Conservation (phyloP, 2,797 vertebrate species). For the Denticeps clupeoides region DNA sequence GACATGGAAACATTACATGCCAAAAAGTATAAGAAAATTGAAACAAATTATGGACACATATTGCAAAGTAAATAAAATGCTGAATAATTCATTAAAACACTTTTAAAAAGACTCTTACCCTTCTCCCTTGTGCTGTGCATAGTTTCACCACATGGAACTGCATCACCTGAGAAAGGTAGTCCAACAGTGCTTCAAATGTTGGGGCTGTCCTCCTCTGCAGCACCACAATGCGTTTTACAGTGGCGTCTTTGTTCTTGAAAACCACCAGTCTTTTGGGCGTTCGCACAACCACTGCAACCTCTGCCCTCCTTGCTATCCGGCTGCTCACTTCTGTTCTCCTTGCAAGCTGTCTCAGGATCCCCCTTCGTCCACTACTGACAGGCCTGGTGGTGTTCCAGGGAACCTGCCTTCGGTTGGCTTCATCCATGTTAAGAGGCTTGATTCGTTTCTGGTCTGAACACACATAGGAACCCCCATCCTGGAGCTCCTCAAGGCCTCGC, state of each 20-base stretch:
- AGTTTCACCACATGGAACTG: slow-evolving; percentile 78
- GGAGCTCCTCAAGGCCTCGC: slow-evolving; percentile 71
- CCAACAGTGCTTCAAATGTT: slow-evolving; percentile 77
- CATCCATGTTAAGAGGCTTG: slow-evolving; percentile 78
- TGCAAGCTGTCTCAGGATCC: slow-evolving; percentile 21
- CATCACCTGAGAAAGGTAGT: slow-evolving; percentile 75
- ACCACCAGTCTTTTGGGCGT: slow-evolving; percentile 72
- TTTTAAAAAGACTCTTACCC: slow-evolving; percentile 59
- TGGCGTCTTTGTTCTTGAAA: slow-evolving; percentile 77
- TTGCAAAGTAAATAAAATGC: too few relatives aligned
- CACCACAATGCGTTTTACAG: slow-evolving; percentile 52
- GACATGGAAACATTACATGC: too few relatives aligned
- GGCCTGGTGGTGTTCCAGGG: slow-evolving; percentile 77
- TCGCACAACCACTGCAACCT: slow-evolving; percentile 40
- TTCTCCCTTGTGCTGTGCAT: slow-evolving; percentile 76
- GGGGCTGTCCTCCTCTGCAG: slow-evolving; percentile 72
- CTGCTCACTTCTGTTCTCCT: slow-evolving; percentile 32
- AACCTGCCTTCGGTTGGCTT: slow-evolving; percentile 61
- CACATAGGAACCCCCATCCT: slow-evolving; percentile 84
- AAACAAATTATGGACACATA: too few relatives aligned
- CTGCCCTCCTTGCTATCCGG: slow-evolving; percentile 34
- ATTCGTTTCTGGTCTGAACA: slow-evolving; percentile 81
- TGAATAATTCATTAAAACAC: too few relatives aligned
- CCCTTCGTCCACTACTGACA: slow-evolving; percentile 28
- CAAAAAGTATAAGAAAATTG: too few relatives aligned